Evolutionary conservation across 2,797 vertebrate species (phyloP).

Genomic region (Acanthis flammea): DNA sequence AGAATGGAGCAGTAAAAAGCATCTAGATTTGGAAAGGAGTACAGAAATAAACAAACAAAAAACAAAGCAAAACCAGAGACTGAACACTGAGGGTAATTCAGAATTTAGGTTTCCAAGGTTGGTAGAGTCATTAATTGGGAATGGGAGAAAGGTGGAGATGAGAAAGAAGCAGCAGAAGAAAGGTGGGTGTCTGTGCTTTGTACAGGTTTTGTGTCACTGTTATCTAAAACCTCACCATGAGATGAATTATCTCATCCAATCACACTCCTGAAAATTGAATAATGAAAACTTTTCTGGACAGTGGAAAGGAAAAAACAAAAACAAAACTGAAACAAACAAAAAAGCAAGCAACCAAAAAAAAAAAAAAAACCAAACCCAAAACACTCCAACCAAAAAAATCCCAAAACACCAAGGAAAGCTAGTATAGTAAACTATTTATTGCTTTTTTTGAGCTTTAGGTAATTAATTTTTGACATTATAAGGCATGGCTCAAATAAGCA

Average conservation of each 20-base stretch:
- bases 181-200: neutral
- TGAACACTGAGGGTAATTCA: neutral
- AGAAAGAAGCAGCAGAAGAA: neutral
- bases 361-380: no score
- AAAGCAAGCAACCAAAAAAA: neutral
- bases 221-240: neutral
- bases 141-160: neutral
- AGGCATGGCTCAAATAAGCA: neutral
- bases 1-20: neutral
- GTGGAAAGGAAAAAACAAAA: neutral
- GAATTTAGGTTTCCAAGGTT: neutral
- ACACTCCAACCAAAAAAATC: neutral
- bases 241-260: neutral
- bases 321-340: neutral
- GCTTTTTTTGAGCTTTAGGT: neutral
- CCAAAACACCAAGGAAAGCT: neutral
- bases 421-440: neutral
- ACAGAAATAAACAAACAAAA: neutral
- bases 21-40: neutral
- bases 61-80: fast-evolving
- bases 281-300: neutral
- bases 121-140: neutral
- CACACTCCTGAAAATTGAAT: neutral
- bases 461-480: neutral
- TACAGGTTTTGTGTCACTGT: neutral